Evolutionary conservation across 1,140 invertebrate species (phyloP).

Genomic region (Hylaeus anthracinus): DNA sequence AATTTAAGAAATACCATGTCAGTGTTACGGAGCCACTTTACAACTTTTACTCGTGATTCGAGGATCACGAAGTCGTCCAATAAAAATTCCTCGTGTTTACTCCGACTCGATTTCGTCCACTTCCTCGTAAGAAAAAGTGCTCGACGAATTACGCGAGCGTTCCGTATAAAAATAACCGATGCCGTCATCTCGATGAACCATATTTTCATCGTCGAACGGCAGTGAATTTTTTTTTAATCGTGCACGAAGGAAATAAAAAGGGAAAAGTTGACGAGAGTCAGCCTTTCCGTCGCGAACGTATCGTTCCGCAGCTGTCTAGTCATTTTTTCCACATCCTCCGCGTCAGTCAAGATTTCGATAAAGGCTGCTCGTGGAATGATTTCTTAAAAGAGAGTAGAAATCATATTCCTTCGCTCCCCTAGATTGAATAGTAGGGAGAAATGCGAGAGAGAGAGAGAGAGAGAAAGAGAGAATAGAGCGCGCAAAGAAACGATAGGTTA

Average conservation of each 20-base stretch:
- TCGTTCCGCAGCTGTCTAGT: slow-evolving; percentile 32
- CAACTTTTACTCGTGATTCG: too few relatives aligned
- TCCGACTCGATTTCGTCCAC: not conserved
- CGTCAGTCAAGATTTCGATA: slow-evolving; percentile 44
- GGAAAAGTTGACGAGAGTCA: slow-evolving; percentile 55
- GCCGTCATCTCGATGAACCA: slow-evolving; percentile 8
- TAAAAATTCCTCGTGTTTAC: not conserved
- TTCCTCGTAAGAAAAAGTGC: not conserved
- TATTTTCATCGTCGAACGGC: slow-evolving; percentile 24
- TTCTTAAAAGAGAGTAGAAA: not conserved
- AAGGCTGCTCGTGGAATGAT: not conserved
- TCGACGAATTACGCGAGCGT: not conserved
- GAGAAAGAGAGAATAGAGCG: too few relatives aligned
- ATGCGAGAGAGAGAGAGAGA: too few relatives aligned
- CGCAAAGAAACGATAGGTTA: too few relatives aligned
- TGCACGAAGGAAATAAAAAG: not conserved
- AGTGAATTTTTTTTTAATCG: slow-evolving; percentile 4
- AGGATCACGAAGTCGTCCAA: too few relatives aligned
- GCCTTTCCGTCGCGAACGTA: slow-evolving; percentile 38
- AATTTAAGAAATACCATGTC: too few relatives aligned
- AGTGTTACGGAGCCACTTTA: too few relatives aligned
- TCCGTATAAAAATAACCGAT: slow-evolving; percentile 2
- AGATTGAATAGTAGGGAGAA: not conserved
- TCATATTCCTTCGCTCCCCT: not conserved
- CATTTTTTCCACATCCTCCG: not conserved